Conservation (phyloP, 2,797 vertebrate species). For the Lepilemur septentrionalis region DNA sequence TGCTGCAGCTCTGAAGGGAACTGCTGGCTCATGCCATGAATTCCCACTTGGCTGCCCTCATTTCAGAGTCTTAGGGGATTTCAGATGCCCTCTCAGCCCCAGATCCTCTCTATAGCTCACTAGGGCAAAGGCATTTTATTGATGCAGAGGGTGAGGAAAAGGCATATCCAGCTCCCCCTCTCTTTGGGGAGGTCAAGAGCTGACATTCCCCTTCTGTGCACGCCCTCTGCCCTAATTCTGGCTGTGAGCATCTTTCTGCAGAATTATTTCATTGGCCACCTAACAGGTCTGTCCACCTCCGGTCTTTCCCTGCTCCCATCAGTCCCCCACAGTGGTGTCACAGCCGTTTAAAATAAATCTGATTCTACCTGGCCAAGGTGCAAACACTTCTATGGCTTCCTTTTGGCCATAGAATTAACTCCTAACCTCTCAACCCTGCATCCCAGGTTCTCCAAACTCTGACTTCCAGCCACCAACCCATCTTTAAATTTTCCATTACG, state of each 20-base stretch:
- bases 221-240: not conserved
- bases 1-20: not conserved
- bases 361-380: not conserved
- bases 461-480: not conserved
- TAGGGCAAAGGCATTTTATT: not conserved
- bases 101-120: not conserved
- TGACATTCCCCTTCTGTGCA: no score
- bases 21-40: not conserved
- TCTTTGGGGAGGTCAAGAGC: not conserved
- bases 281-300: not conserved
- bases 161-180: not conserved
- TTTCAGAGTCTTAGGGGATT: not conserved
- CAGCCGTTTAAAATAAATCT: not conserved
- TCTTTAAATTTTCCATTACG: not conserved
- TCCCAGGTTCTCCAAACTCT: not conserved
- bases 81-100: not conserved
- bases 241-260: not conserved
- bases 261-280: not conserved
- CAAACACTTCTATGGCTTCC: not conserved
- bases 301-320: not conserved
- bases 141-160: not conserved
- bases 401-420: not conserved
- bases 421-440: not conserved
- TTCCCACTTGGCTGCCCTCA: constrained; percentile 2
- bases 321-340: not conserved